These are phyloP conservation scores for Epinotia brunnichana DNA, from an alignment of 2,888 invertebrate species.

Conservation along the genomic window DNA sequence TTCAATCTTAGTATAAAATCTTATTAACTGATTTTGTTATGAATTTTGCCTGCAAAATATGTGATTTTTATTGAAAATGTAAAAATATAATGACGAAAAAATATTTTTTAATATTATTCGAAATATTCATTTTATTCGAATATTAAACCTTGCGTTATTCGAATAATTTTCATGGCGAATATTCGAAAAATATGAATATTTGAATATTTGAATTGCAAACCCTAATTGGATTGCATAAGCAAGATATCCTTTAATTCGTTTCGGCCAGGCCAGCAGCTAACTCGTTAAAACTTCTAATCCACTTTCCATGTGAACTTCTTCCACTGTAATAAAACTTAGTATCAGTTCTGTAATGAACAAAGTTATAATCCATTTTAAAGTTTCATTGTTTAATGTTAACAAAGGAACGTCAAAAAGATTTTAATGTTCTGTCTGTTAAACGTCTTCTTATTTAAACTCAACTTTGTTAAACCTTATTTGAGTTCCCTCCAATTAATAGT, in stretches of 20 bases:
- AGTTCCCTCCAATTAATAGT: constrained; percentile 69
- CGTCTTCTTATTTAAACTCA: constrained; percentile 53
- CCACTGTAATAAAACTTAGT: constrained; percentile 20
- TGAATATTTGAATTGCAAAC: too few species aligned
- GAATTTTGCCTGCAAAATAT: too few species aligned
- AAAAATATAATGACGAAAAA: too few species aligned
- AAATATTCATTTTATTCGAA: too few species aligned
- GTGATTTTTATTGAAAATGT: too few species aligned
- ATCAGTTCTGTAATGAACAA: constrained; percentile 25
- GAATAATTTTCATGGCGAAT: too few species aligned
- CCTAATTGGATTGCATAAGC: constrained; percentile 5
- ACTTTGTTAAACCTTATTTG: constrained; percentile 62
- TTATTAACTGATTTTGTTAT: too few species aligned
- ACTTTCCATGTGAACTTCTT: constrained; percentile 10
- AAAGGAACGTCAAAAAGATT: constrained; percentile 56
- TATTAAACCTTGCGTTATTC: too few species aligned
- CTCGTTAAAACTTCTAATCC: constrained; percentile 23
- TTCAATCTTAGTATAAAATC: too few species aligned
- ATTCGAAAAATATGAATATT: too few species aligned
- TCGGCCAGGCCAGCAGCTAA: constrained; percentile 2
- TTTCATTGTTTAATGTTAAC: constrained; percentile 48
- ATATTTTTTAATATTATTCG: too few species aligned
- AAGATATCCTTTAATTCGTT: constrained; percentile 7
- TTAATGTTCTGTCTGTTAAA: constrained; percentile 53
- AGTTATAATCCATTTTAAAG: constrained; percentile 57